phyloP scores from a whole-genome alignment of 2,113 vertebrate genomes.

The Cavia aperea region DNA sequence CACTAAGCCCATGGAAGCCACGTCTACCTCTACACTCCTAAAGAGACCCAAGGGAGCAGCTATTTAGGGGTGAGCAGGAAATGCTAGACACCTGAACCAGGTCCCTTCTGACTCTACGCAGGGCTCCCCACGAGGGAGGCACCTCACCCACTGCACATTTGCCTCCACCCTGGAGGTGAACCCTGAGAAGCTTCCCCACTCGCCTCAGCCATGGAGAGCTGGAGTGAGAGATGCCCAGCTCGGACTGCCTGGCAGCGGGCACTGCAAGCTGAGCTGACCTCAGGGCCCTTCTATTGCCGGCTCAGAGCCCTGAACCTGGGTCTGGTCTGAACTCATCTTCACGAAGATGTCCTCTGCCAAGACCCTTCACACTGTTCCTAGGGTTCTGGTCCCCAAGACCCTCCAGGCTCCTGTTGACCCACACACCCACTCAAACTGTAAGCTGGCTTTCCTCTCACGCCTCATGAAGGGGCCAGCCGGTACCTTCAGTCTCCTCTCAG shows the following conservation, averaged over 20 bases:
- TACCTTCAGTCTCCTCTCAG: not conserved
- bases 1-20: too few species aligned
- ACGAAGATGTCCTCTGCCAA: not conserved
- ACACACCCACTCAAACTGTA: too few species aligned
- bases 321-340: not conserved
- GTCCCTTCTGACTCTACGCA: rapidly evolving
- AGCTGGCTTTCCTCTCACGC: not conserved
- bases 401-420: too few species aligned
- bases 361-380: not conserved
- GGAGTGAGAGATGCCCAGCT: not conserved
- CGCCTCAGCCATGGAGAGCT: too few species aligned
- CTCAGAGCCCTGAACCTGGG: not conserved
- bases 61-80: not conserved
- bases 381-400: not conserved
- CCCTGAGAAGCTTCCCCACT: too few species aligned
- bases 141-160: rapidly evolving
- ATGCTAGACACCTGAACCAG: rapidly evolving
- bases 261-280: not conserved
- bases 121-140: not conserved
- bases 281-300: not conserved
- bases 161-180: not conserved
- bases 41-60: too few species aligned
- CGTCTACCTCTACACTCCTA: not conserved
- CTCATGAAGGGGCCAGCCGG: not conserved
- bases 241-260: too few species aligned